Conservation (phyloP, 2,113 vertebrate species). For the Spheniscus mendiculus region DNA sequence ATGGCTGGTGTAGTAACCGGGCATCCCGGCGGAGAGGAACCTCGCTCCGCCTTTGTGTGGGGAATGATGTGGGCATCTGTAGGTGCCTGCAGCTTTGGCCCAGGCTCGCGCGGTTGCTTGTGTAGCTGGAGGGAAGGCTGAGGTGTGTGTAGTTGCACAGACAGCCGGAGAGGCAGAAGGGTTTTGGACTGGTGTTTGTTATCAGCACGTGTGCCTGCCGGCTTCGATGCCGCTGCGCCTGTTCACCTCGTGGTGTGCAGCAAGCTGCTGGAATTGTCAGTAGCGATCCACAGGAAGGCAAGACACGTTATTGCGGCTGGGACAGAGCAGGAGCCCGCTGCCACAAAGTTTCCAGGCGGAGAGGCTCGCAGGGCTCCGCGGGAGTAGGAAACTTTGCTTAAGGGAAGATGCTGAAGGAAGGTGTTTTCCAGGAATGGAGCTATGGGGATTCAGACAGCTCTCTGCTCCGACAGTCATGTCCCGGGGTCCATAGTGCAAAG, state of each 20-base stretch:
- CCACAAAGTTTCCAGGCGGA: fast-evolving
- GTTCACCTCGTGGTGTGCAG: fast-evolving
- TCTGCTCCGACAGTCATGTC: not conserved
- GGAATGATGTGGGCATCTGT: not conserved
- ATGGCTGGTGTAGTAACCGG: not conserved
- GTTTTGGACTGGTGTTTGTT: not conserved
- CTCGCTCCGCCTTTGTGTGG: not conserved
- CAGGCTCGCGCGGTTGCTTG: not conserved
- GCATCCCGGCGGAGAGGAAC: not conserved
- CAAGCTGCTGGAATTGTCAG: fast-evolving
- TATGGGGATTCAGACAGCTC: not conserved
- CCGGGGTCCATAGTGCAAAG: not conserved
- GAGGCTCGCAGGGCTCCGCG: not conserved
- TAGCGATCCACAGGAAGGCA: fast-evolving
- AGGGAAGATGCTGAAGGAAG: not conserved
- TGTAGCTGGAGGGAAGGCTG: not conserved
- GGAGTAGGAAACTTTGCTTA: fast-evolving
- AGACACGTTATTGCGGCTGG: fast-evolving
- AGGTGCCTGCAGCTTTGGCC: fast-evolving
- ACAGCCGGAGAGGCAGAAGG: fast-evolving
- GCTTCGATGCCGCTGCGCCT: not conserved
- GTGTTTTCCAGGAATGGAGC: not conserved
- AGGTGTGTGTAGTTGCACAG: fast-evolving
- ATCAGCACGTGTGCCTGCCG: fast-evolving
- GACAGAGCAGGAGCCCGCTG: not conserved